Conservation (phyloP, 2,888 invertebrate species). For the Agrenia bidenticulata region DNA sequence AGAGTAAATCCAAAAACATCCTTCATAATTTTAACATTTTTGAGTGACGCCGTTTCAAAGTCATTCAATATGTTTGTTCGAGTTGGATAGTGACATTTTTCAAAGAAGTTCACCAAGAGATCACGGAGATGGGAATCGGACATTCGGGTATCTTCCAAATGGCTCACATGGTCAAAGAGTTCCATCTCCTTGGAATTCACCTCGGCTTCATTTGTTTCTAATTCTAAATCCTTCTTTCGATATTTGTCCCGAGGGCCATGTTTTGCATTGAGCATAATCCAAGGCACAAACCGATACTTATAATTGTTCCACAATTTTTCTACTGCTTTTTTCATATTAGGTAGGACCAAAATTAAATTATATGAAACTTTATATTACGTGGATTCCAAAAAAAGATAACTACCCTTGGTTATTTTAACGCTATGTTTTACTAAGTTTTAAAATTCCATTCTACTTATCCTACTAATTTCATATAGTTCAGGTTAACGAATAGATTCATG, state of each 20-base stretch:
- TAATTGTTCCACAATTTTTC: slow-evolving; percentile 53
- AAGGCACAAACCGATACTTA: slow-evolving; percentile 54
- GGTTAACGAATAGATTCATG: too few relatives aligned
- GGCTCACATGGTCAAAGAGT: slow-evolving; percentile 27
- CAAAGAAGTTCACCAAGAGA: slow-evolving; percentile 22
- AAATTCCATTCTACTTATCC: too few relatives aligned
- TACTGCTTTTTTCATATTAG: slow-evolving; percentile 3
- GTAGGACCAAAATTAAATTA: too few relatives aligned
- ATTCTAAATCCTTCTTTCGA: not conserved
- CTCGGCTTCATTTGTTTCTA: not conserved
- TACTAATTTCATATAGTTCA: too few relatives aligned
- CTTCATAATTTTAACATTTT: slow-evolving; percentile 36
- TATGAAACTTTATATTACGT: too few relatives aligned
- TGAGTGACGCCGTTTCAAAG: not conserved
- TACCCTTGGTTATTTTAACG: too few relatives aligned
- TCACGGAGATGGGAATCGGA: slow-evolving; percentile 18
- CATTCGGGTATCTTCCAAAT: slow-evolving; percentile 30
- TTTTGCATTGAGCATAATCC: slow-evolving; percentile 53
- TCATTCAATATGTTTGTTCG: not conserved
- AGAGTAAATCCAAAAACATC: slow-evolving; percentile 35
- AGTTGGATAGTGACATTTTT: slow-evolving; percentile 17
- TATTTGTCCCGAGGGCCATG: slow-evolving; percentile 16
- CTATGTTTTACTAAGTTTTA: too few relatives aligned
- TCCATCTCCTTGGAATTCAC: not conserved
- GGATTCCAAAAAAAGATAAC: too few relatives aligned